Base-by-base conservation (phyloP, 2,113 vertebrate species). In the Tapirus terrestris region DNA sequence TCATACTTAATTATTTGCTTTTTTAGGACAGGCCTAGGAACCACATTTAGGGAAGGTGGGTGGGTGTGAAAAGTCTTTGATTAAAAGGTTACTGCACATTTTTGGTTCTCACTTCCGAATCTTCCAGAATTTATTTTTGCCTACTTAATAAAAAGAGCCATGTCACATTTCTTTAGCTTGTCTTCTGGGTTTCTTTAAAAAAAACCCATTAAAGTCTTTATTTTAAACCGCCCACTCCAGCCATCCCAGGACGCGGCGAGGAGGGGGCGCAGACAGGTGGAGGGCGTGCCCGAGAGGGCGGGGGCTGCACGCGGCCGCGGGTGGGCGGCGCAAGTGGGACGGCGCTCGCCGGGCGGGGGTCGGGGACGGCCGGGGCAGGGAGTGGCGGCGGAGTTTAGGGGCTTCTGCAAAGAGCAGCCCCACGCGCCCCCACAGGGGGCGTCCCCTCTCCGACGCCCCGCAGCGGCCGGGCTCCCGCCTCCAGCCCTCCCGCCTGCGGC, bases 91-190 rank as follows among this genome's bases (percentile, higher is more conserved):
- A 94, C 72, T 7, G 95, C 90, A 33, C 92, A 92, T 95, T 96
- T 96, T 94, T 88, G 97, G 90, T 80, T 93, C 67, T 53, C 91
- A 93, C 96, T 97, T 98, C 93, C 91, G 93, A 97, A 70, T 80
- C 95, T 96, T 89, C 93, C 90, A 73, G 83, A 85, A 89, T 79
- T 82, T 75, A 63, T 73, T 97, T 95, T 70, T 96, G 76, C 88
- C 94, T 97, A 51, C 96, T 97, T 96, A 97, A 94, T 92, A 82
- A 88, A 89, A 80, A 60, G 61, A 93, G 48, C 79, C 73, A 48
- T 73, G 93, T 94, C 43, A 82, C 93, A 51, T 45, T 61, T 89
- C 75, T 86, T 76, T 18, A 53, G 94, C 63, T 53, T 51, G 89
- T 76, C 79, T 95, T 75, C 68, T 48, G 36, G 39, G 81, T 72